Conservation (phyloP, 2,797 vertebrate genomes). For the Gallinago solitaria region DNA sequence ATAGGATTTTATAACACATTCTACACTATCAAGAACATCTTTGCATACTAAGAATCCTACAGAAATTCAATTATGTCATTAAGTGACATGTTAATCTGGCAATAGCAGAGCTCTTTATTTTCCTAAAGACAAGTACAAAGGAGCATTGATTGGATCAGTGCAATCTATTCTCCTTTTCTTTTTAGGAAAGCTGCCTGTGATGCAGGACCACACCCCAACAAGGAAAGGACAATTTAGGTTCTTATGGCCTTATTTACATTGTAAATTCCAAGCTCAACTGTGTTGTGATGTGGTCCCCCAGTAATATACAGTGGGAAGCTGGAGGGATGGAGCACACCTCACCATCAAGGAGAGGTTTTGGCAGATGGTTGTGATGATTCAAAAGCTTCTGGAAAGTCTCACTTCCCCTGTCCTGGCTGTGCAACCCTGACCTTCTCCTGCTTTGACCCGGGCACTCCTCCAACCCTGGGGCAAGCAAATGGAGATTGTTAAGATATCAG, state of each 20-base stretch:
- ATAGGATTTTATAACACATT: background rate
- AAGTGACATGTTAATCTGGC: background rate
- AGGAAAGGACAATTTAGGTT: background rate
- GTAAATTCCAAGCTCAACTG: background rate
- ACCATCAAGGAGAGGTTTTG: background rate
- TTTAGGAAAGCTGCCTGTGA: background rate
- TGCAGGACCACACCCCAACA: background rate
- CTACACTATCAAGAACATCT: background rate
- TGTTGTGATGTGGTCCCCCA: background rate
- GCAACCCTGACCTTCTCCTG: background rate
- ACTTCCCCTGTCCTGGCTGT: background rate
- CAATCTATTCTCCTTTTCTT: background rate
- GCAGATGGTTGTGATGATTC: background rate
- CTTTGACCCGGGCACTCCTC: background rate
- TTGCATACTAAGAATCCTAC: background rate
- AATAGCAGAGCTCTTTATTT: background rate
- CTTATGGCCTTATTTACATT: background rate
- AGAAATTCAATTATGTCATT: background rate
- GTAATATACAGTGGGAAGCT: background rate
- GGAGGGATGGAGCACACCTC: background rate
- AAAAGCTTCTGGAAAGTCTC: background rate
- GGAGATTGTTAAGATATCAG: background rate
- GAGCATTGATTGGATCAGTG: background rate
- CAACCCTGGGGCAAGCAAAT: background rate
- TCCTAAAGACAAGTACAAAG: background rate